Base-by-base conservation (phyloP, 2,888 invertebrate species). In the Drosophila austrosaltans region DNA sequence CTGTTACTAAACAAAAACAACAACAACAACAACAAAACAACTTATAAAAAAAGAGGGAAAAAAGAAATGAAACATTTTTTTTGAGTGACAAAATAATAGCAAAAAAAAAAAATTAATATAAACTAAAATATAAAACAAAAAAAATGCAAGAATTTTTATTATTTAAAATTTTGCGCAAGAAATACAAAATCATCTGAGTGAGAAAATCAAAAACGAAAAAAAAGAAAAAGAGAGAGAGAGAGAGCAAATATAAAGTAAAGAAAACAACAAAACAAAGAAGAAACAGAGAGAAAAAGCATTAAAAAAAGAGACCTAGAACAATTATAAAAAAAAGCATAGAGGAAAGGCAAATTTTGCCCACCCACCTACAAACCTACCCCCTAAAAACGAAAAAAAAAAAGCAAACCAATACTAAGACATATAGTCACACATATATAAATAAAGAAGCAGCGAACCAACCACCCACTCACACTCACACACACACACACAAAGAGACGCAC, bases 131-230 rank as follows among this genome's bases (percentile, higher is more conserved):
- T 53, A 53, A 36, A 63, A 62, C 40, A 48, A 59, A 63, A 77
- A 85, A 85, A 79, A 87, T 87, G 86, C 79, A 63, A 77, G 75
- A 87, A 77, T 89, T 87, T 70, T 71, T 81, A 66, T 76, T 89
- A 66, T 78, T 80, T 10, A 88, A 86, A 89, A 87, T 89, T 61
- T 75, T 87, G 72, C 81, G 80, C 71, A 85, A 87, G 70, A 87
- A 87, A 78, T 87, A 83, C 81, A 88, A 86, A 87, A 86, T 88
- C 40, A 86, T 81, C 76, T 85, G 68, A 87, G 77, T 79, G 76
- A 77, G 84, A n/a, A 36, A 75, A 73, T 67, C 67, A 62, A 63
- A 68, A 67, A 65, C 22, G 53, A 60, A 58, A 66, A 39, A 69
- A 66, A 44, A 61, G 12, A 25, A 48, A 57, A 64, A 68, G 73